These are phyloP conservation scores for Xiphophorus hellerii DNA, from an alignment of 2,113 vertebrate genomes.

Conservation along the genomic window DNA sequence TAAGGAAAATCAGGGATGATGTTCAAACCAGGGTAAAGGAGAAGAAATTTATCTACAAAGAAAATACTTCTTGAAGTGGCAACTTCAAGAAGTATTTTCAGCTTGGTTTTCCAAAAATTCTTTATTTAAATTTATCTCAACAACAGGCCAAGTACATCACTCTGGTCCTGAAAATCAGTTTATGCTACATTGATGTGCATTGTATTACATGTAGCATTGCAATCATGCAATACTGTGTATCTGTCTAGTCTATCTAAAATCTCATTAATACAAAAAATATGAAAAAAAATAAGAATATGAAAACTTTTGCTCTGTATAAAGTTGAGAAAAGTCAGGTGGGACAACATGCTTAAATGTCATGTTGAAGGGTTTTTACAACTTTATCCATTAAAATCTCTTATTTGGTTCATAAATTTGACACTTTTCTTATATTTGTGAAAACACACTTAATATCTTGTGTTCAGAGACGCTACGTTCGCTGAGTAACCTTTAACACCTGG, in stretches of 20 bases:
- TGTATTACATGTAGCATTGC: no score
- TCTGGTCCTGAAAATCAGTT: no score
- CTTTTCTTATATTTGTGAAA: not conserved
- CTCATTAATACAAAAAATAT: no score
- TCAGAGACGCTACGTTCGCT: not conserved
- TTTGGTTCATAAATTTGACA: not conserved
- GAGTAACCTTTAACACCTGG: slow-evolving; percentile 2
- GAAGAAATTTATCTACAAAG: not conserved
- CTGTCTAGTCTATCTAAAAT: no score
- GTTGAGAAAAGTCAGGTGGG: not conserved
- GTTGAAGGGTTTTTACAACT: not conserved
- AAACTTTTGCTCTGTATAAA: no score
- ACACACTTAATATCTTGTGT: not conserved
- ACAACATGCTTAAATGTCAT: not conserved
- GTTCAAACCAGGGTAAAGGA: not conserved
- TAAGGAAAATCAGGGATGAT: not conserved
- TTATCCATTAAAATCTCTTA: not conserved
- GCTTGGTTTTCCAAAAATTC: no score
- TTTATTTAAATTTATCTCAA: no score
- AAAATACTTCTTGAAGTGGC: no score
- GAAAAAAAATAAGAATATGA: no score
- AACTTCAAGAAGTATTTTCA: no score
- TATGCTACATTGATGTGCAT: no score
- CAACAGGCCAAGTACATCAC: no score
- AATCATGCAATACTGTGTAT: not conserved